A percentile compares a stretch with the other conserved stretches of the same genome.
Evolutionary conservation across 2,888 invertebrate genomes (phyloP).

Genomic region (Protonemura montana): DNA sequence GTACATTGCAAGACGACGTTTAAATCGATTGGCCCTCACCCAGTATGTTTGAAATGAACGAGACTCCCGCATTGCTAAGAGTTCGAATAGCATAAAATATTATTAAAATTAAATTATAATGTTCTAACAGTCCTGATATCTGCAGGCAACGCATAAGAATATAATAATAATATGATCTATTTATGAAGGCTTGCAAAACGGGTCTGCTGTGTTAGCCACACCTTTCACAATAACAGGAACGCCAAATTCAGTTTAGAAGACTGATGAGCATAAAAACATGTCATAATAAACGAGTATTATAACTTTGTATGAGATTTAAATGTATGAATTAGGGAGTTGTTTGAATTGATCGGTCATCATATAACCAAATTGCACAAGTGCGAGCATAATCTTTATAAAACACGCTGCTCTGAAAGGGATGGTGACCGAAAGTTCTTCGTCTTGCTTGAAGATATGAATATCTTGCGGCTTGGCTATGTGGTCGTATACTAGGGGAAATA

Average conservation of each 20-base stretch:
- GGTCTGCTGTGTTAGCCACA: conserved; percentile 24
- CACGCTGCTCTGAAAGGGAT: background rate
- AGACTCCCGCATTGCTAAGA: background rate
- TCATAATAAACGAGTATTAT: conserved; percentile 12
- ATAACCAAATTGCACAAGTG: background rate
- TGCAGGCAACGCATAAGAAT: background rate
- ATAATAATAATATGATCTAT: background rate
- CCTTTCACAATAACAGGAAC: conserved; percentile 14
- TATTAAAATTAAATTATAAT: background rate
- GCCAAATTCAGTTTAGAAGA: conserved; percentile 24
- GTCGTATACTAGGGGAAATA: no score
- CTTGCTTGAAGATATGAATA: background rate
- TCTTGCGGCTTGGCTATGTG: no score
- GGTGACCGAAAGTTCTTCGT: background rate
- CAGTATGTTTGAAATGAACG: background rate
- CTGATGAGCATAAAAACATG: conserved; percentile 25
- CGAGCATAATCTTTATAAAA: background rate
- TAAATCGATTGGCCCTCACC: background rate
- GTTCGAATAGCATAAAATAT: background rate
- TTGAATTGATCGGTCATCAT: conserved; percentile 7
- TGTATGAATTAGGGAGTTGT: background rate
- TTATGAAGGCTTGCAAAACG: conserved; percentile 3
- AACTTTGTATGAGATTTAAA: background rate
- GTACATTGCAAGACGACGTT: background rate
- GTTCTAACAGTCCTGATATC: background rate